phyloP scores from a whole-genome alignment of 2,888 invertebrate genomes.

The Resseliella maxima region DNA sequence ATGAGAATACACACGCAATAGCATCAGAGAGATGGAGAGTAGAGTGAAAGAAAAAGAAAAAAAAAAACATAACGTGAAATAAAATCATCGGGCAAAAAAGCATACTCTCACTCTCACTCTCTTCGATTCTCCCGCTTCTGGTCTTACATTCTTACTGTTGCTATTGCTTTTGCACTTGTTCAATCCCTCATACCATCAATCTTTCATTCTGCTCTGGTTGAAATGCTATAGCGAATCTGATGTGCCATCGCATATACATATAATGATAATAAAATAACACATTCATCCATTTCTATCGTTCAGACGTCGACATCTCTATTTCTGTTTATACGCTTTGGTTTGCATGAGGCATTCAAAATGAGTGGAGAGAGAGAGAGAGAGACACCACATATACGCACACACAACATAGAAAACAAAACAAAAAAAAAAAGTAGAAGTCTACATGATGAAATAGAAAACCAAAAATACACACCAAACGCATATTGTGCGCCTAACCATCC shows the following conservation, averaged over 20 bases:
- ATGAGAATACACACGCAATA: conserved; percentile 13
- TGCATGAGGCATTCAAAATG: neutral
- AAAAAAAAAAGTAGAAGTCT: no score
- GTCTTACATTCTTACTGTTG: neutral
- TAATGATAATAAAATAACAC: conserved; percentile 53
- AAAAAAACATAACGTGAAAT: neutral
- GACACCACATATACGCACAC: no score
- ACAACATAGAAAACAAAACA: no score
- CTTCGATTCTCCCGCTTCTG: neutral
- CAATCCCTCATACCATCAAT: no score
- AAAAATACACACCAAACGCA: conserved; percentile 26
- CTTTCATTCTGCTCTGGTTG: neutral
- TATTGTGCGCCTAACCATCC: neutral
- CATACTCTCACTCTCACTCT: neutral
- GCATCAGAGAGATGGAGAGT: no score
- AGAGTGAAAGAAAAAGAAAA: neutral
- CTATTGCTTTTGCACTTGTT: neutral
- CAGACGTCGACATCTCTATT: conserved; percentile 53
- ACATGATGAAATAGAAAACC: no score
- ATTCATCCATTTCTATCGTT: conserved; percentile 51
- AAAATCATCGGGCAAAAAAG: conserved; percentile 9
- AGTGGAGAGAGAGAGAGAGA: neutral
- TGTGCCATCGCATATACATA: conserved; percentile 45
- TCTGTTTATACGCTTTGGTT: neutral
- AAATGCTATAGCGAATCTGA: conserved; percentile 12